These are phyloP conservation scores for Resseliella maxima DNA, from an alignment of 2,888 invertebrate species.

Conservation along the genomic window DNA sequence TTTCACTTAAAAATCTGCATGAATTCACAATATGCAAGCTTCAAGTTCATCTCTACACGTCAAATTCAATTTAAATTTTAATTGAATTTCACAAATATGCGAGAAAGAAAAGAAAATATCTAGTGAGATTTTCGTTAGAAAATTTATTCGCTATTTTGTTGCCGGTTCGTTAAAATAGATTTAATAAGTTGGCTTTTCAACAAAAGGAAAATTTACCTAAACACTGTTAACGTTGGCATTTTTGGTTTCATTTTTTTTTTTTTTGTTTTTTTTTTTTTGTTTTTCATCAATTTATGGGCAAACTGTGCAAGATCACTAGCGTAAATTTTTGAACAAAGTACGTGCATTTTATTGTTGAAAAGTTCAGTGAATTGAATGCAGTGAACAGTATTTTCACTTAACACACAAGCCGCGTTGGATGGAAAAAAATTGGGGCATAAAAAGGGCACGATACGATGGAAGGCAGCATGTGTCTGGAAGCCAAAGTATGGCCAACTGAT, in stretches of 20 bases:
- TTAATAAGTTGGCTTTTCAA: constrained; percentile 8
- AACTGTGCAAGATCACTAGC: not conserved
- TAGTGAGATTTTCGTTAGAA: not conserved
- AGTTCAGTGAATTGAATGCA: too few relatives aligned
- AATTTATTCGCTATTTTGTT: too few relatives aligned
- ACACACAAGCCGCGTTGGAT: too few relatives aligned
- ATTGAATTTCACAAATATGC: constrained; percentile 7
- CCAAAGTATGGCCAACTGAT: not conserved
- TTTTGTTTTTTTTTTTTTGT: too few relatives aligned
- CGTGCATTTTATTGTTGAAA: too few relatives aligned
- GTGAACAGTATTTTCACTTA: too few relatives aligned
- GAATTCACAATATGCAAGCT: too few relatives aligned
- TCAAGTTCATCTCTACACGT: not conserved
- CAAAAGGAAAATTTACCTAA: not conserved
- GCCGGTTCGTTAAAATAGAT: not conserved
- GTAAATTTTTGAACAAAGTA: not conserved
- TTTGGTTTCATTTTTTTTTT: too few relatives aligned
- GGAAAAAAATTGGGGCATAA: not conserved
- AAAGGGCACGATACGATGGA: not conserved
- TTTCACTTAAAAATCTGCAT: not conserved
- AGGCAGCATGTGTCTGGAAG: not conserved
- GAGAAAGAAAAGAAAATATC: not conserved
- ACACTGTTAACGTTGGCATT: constrained; percentile 10
- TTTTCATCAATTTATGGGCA: not conserved
- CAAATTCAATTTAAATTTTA: constrained; percentile 42